Evolutionary conservation across 2,888 invertebrate genomes (phyloP).

Genomic region (Merodon equestris): DNA sequence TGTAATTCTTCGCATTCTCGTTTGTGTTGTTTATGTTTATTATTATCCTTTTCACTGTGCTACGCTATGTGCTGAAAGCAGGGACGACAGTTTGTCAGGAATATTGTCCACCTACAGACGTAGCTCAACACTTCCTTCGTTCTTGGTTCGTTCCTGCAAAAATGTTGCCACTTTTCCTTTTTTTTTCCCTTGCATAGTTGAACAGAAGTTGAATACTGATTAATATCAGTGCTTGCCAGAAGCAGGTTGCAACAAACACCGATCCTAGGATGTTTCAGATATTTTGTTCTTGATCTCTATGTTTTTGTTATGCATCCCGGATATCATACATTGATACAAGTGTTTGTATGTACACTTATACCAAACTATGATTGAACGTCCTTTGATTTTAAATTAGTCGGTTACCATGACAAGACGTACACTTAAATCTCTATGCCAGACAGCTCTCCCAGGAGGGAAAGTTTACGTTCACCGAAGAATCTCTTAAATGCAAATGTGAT

Average conservation of each 20-base stretch:
- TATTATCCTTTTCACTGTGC: conserved; percentile 66
- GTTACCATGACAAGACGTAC: background rate
- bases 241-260: conserved; percentile 37
- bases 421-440: too few species aligned
- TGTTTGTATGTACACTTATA: conserved; percentile 50
- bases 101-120: conserved; percentile 35
- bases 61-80: conserved; percentile 32
- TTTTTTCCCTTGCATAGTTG: conserved; percentile 32
- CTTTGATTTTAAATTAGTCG: conserved; percentile 64
- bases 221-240: conserved; percentile 24
- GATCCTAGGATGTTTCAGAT: conserved; percentile 34
- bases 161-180: conserved; percentile 45
- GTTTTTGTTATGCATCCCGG: conserved; percentile 54
- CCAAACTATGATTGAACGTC: conserved; percentile 61
- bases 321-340: conserved; percentile 25
- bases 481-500: too few species aligned
- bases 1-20: conserved; percentile 53
- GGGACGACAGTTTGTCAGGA: conserved; percentile 57
- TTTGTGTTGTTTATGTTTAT: conserved; percentile 58
- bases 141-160: too few species aligned
- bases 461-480: too few species aligned
- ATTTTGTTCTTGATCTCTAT: too few species aligned
- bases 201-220: conserved; percentile 57
- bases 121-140: conserved; percentile 11
- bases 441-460: too few species aligned